Evolutionary conservation across 2,888 invertebrate genomes (phyloP).

Genomic region (Cosmia trapezina): DNA sequence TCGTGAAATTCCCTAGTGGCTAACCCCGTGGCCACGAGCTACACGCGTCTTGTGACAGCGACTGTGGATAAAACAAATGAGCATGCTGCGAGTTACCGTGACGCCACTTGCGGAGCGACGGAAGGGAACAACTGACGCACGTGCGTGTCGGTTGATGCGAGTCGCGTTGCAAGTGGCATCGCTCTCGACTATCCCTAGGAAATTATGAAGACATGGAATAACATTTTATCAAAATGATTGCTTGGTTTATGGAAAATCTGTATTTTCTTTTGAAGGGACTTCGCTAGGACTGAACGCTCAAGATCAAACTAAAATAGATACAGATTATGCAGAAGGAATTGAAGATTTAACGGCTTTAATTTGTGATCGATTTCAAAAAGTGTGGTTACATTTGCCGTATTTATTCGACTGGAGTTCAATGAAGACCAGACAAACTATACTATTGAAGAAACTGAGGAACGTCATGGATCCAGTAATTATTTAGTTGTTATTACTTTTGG

Average conservation of each 20-base stretch:
- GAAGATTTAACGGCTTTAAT: slow-evolving; percentile 14
- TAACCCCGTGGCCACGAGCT: too few relatives aligned
- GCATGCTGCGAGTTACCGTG: neutral
- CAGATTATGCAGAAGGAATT: slow-evolving; percentile 18
- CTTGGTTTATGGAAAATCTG: neutral
- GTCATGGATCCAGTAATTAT: slow-evolving; percentile 17
- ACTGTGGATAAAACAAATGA: too few relatives aligned
- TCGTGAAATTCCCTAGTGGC: neutral
- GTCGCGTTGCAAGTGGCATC: neutral
- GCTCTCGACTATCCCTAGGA: neutral
- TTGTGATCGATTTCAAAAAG: slow-evolving; percentile 29
- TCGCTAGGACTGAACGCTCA: slow-evolving; percentile 20
- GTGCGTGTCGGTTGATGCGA: too few relatives aligned
- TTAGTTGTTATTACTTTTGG: neutral
- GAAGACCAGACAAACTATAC: slow-evolving; percentile 19
- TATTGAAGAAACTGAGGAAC: slow-evolving; percentile 17
- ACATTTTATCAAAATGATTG: neutral
- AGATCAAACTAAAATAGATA: slow-evolving; percentile 24
- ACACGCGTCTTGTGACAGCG: too few relatives aligned
- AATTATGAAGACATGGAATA: neutral
- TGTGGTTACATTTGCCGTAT: slow-evolving; percentile 31
- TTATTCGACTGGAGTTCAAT: slow-evolving; percentile 27
- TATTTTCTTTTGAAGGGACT: slow-evolving; percentile 29
- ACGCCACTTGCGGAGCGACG: neutral
- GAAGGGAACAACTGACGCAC: neutral